These are phyloP conservation scores for Cheilosia vulpina DNA, from an alignment of 2,888 invertebrate genomes.

Conservation along the genomic window DNA sequence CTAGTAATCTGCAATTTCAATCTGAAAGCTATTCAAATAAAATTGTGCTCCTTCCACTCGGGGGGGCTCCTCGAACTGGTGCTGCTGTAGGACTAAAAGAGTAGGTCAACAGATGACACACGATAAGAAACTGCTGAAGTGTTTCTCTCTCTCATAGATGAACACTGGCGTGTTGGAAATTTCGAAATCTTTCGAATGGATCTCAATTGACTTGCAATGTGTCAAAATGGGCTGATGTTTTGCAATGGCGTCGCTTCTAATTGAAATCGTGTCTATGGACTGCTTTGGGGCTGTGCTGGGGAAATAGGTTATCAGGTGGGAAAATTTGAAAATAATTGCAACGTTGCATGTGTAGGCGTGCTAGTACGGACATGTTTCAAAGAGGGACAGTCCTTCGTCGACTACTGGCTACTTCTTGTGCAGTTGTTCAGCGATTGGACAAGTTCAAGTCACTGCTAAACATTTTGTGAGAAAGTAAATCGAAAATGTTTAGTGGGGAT, in stretches of 20 bases:
- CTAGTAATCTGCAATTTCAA: conserved; percentile 70
- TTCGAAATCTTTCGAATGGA: conserved; percentile 51
- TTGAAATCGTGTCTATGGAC: conserved; percentile 51
- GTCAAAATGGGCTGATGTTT: conserved; percentile 60
- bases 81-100: conserved; percentile 31
- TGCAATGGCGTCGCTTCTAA: conserved; percentile 18
- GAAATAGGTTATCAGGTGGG: conserved; percentile 20
- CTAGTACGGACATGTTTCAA: too few relatives aligned
- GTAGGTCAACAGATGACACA: conserved; percentile 68
- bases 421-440: too few relatives aligned
- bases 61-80: not conserved
- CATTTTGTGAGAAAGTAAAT: too few relatives aligned
- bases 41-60: conserved; percentile 10
- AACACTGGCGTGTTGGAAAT: conserved; percentile 61
- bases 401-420: too few relatives aligned
- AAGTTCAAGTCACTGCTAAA: too few relatives aligned
- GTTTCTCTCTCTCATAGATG: conserved; percentile 18
- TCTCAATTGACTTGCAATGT: conserved; percentile 64
- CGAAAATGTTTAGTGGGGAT: too few relatives aligned
- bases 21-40: conserved; percentile 72
- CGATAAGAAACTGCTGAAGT: conserved; percentile 68
- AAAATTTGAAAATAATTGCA: too few relatives aligned
- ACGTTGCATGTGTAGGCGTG: too few relatives aligned
- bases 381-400: too few relatives aligned
- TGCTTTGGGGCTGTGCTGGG: not conserved